Percentiles rank a stretch among this genome's conserved stretches.
phyloP scores from a whole-genome alignment of 1,140 invertebrate genomes.

The Sinella curviseta region DNA sequence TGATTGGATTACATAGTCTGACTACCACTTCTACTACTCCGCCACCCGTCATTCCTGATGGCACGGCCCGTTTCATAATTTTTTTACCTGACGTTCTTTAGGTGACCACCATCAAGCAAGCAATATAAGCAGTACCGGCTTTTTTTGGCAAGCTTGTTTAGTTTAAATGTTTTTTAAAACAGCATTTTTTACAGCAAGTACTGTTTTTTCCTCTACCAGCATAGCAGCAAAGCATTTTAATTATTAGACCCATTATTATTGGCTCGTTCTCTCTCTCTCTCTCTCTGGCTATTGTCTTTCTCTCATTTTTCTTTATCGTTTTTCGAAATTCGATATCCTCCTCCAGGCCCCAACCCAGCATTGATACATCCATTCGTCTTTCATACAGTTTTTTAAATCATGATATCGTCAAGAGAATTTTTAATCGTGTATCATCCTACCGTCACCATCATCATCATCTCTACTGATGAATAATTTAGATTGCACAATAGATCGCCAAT shows the following conservation, averaged over 20 bases:
- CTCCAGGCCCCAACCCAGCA: neutral
- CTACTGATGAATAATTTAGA: neutral
- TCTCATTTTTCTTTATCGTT: too few relatives aligned
- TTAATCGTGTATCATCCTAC: too few relatives aligned
- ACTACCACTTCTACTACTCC: too few relatives aligned
- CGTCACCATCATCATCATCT: neutral
- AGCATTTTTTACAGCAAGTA: too few relatives aligned
- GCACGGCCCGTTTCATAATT: neutral
- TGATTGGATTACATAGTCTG: neutral
- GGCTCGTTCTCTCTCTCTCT: neutral
- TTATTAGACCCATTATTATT: neutral
- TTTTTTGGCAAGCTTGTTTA: neutral
- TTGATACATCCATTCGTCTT: neutral
- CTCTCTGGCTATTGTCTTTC: too few relatives aligned
- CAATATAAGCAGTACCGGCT: neutral
- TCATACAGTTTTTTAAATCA: neutral
- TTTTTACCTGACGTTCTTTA: neutral
- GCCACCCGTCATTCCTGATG: neutral
- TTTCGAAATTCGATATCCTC: neutral
- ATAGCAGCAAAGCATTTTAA: neutral
- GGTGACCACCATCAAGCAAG: neutral
- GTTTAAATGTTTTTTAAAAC: too few relatives aligned
- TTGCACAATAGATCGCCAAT: constrained; percentile 15
- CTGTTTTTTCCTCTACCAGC: neutral
- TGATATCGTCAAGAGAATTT: too few relatives aligned